Evolutionary conservation across 2,113 vertebrate species (phyloP).

Genomic region (Phylloscopus trochilus): DNA sequence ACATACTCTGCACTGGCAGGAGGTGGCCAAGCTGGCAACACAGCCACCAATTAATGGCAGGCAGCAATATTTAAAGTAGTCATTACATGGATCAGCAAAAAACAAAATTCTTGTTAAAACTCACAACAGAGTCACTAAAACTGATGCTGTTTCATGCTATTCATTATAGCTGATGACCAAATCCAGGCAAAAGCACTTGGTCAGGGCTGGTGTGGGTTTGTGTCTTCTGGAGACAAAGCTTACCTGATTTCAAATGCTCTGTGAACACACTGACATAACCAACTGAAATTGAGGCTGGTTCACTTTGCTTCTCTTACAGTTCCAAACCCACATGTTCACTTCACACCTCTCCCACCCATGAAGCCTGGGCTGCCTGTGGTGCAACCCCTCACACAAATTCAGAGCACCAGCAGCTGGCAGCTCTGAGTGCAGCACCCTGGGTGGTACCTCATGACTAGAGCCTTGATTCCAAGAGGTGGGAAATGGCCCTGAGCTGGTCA

Average conservation of each 20-base stretch:
- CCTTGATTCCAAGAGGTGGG: background rate
- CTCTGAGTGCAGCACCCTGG: background rate
- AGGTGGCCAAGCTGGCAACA: background rate
- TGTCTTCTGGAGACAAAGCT: background rate
- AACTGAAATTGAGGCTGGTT: background rate
- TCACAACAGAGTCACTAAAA: background rate
- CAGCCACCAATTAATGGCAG: background rate
- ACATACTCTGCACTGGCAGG: background rate
- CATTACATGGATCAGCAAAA: background rate
- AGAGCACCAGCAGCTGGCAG: background rate
- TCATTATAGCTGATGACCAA: background rate
- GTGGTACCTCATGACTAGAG: background rate
- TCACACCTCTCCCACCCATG: background rate
- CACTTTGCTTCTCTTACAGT: background rate
- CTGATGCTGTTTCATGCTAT: background rate
- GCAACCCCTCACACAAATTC: background rate
- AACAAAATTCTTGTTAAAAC: constrained; percentile 31
- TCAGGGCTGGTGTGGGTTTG: background rate
- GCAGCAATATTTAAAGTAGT: constrained; percentile 20
- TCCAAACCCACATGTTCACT: rapidly evolving
- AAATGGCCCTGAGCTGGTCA: background rate
- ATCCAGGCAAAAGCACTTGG: background rate
- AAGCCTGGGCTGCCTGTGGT: background rate
- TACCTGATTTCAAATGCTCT: background rate
- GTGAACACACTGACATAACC: background rate